Base-by-base conservation (phyloP, 2,797 vertebrate species). In the Glossophaga mutica region DNA sequence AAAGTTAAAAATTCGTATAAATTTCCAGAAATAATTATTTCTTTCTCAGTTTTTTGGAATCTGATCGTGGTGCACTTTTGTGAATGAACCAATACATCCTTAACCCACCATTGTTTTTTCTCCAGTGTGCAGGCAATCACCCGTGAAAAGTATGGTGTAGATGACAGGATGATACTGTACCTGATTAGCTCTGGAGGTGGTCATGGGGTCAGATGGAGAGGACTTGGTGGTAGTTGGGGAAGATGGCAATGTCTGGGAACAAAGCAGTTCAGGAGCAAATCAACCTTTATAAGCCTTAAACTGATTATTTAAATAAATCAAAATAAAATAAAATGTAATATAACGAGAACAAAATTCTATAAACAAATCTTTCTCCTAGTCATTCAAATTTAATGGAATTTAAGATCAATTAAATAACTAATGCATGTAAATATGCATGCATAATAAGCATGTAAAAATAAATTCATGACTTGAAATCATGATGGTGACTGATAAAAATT, bases 171-270 rank as follows among this genome's bases (percentile, higher is more conserved):
- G 99, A 99, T 99, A 99, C 99, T 98, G 98, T 99, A 99, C 99
- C 99, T 99, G 99, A 98, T 99, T 99, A 98, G 99, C 99, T 99
- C 99, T 99, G 99, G 99, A 99, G 99, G 99, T 99, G 99, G 99
- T 99, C 99, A 99, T 99, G 99, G 99, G 99, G 98, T 99, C 99
- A 98, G 99, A 99, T 99, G 99, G 98, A 99, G 99, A 99, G 99
- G 98, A 99, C 99, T 99, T 99, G 99, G 99, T 99, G 99, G 99
- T 99, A 99, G 99, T 99, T 99, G 99, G 99, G 99, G 99, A 99
- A 98, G 99, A 99, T 99, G 99, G 98, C 99, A 99, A 99, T 99
- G 99, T 99, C 99, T 99, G 99, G 99, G 99, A 99, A 99, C 98
- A 99, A 99, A 99, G 99, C 99, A 99, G 98, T 99, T 99, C 98